These are phyloP conservation scores for Peucedramus taeniatus DNA, from an alignment of 2,113 vertebrate species.

Conservation along the genomic window DNA sequence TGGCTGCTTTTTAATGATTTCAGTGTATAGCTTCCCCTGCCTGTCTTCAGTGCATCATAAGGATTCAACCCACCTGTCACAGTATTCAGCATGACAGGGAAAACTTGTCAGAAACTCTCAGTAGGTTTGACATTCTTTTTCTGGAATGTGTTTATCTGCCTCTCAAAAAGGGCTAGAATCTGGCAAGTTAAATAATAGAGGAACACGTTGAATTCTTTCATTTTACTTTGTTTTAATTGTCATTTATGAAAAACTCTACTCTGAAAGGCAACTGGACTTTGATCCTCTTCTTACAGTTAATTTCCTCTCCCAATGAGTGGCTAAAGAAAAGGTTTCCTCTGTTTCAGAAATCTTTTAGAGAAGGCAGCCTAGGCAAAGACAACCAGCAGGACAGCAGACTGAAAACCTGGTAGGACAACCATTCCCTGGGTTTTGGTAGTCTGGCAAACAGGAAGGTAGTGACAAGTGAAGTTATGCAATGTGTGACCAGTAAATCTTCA, in stretches of 20 bases:
- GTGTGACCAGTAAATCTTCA: not conserved
- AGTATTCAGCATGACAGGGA: not conserved
- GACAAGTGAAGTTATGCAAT: not conserved
- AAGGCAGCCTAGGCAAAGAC: not conserved
- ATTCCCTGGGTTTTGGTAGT: not conserved
- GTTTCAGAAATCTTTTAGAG: not conserved
- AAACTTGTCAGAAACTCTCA: not conserved
- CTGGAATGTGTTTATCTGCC: not conserved
- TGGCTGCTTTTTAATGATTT: constrained; percentile 10
- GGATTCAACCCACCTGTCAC: not conserved
- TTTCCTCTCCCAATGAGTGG: not conserved
- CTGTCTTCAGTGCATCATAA: not conserved
- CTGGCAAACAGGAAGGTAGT: not conserved
- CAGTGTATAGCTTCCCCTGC: not conserved
- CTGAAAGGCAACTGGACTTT: not conserved
- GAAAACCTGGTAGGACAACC: not conserved
- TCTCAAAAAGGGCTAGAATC: not conserved
- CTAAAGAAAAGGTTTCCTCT: not conserved
- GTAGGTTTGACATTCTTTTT: not conserved
- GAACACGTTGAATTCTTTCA: not conserved
- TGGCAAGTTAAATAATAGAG: not conserved
- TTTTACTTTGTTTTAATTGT: not conserved
- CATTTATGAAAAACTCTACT: not conserved
- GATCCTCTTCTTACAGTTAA: not conserved
- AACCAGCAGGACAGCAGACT: not conserved